Percentiles rank a stretch among this genome's conserved stretches.
phyloP scores from a whole-genome alignment of 2,113 vertebrate genomes.

The Perognathus longimembris region DNA sequence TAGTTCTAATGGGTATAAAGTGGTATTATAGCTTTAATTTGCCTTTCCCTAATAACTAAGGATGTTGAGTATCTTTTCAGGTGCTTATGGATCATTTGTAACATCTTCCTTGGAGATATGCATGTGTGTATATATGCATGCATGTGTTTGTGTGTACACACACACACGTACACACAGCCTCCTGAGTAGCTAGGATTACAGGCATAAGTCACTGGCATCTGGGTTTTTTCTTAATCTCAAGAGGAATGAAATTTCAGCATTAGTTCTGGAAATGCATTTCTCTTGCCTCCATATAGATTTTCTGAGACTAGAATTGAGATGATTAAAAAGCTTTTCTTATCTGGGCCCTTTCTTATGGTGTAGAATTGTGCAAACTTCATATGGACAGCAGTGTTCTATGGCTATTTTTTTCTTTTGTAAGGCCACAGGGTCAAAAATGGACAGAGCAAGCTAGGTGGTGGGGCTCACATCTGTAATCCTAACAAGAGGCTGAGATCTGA shows the following conservation, averaged over 20 bases:
- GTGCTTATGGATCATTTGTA: neutral
- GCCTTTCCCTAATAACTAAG: neutral
- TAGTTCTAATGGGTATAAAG: neutral
- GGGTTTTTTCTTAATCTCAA: neutral
- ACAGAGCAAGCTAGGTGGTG: neutral
- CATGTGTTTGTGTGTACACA: neutral
- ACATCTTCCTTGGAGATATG: neutral
- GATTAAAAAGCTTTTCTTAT: neutral
- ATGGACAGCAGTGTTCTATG: neutral
- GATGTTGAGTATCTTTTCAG: neutral
- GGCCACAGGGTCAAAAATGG: neutral
- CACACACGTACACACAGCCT: too few relatives aligned
- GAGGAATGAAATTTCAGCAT: neutral
- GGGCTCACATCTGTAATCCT: too few relatives aligned
- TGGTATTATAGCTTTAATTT: neutral
- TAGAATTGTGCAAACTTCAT: neutral
- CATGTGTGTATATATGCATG: neutral
- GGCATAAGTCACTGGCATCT: too few relatives aligned
- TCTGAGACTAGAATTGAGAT: conserved; percentile 40
- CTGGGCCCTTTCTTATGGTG: neutral
- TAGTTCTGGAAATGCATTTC: neutral
- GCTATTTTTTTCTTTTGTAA: neutral
- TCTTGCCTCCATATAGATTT: neutral
- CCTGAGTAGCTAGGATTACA: too few relatives aligned
- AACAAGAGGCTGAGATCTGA: too few relatives aligned